Percentiles rank a stretch among this genome's conserved stretches.
Evolutionary conservation across 2,888 invertebrate species (phyloP).

Genomic region (Drosophila koepferae): DNA sequence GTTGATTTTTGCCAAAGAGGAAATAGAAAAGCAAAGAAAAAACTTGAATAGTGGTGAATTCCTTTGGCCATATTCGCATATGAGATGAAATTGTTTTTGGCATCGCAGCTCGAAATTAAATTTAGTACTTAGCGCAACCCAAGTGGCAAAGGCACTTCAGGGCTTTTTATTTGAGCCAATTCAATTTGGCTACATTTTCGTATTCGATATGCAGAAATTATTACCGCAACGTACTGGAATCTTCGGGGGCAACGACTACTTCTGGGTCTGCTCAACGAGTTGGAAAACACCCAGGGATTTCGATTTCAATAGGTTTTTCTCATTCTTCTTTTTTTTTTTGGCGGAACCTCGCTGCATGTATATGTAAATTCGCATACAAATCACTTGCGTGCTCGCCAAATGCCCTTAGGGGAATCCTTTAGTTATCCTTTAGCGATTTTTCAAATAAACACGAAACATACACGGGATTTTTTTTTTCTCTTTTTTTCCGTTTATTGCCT

Average conservation of each 20-base stretch:
- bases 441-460: constrained; percentile 74
- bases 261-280: constrained; percentile 70
- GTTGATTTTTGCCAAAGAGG: constrained; percentile 34
- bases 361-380: constrained; percentile 84
- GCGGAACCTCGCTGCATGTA: constrained; percentile 58
- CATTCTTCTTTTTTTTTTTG: background rate
- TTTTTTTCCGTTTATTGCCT: constrained; percentile 39
- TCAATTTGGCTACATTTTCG: constrained; percentile 79
- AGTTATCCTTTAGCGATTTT: constrained; percentile 81
- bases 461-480: background rate
- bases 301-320: constrained; percentile 23
- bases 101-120: constrained; percentile 25
- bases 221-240: constrained; percentile 62
- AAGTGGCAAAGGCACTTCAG: constrained; percentile 43
- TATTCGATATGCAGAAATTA: constrained; percentile 81
- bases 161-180: constrained; percentile 64
- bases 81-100: background rate
- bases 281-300: constrained; percentile 78
- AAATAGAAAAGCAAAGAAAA: background rate
- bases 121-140: constrained; percentile 67
- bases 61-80: background rate
- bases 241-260: constrained; percentile 23
- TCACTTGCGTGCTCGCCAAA: constrained; percentile 79
- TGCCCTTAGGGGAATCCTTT: constrained; percentile 78
- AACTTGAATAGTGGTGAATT: background rate